phyloP scores from a whole-genome alignment of 2,113 vertebrate species.

The Myodes glareolus region DNA sequence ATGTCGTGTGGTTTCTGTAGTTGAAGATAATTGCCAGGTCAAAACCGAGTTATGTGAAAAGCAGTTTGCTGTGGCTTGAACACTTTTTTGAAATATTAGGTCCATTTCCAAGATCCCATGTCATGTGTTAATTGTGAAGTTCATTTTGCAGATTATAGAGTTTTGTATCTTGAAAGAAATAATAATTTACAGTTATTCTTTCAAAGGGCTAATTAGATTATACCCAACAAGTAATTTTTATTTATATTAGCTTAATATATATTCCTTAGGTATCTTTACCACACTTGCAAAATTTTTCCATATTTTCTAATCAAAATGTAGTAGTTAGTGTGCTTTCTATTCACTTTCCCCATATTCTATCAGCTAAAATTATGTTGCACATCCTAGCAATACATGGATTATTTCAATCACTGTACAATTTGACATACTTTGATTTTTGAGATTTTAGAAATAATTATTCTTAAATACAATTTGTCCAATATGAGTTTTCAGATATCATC shows the following conservation, averaged over 20 bases:
- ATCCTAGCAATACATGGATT: background rate
- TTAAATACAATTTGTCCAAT: background rate
- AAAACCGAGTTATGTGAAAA: background rate
- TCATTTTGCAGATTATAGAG: background rate
- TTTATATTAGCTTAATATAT: conserved; percentile 13
- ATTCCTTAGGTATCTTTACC: background rate
- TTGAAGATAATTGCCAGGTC: too few species aligned
- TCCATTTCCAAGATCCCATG: background rate
- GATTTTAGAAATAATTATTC: background rate
- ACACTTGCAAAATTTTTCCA: background rate
- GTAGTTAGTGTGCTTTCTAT: background rate
- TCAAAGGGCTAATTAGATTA: background rate
- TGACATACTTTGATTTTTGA: accelerated
- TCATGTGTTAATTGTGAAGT: background rate
- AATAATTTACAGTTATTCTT: background rate
- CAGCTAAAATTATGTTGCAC: background rate
- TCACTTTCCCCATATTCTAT: background rate
- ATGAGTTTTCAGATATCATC: background rate
- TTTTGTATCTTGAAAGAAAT: background rate
- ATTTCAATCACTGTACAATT: background rate
- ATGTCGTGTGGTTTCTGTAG: background rate
- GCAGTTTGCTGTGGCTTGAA: accelerated
- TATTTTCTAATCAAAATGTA: background rate
- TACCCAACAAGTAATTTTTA: background rate
- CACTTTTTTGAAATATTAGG: background rate